Conservation (phyloP, 64 coral and sea anemone species). For the Montipora capricornis region DNA sequence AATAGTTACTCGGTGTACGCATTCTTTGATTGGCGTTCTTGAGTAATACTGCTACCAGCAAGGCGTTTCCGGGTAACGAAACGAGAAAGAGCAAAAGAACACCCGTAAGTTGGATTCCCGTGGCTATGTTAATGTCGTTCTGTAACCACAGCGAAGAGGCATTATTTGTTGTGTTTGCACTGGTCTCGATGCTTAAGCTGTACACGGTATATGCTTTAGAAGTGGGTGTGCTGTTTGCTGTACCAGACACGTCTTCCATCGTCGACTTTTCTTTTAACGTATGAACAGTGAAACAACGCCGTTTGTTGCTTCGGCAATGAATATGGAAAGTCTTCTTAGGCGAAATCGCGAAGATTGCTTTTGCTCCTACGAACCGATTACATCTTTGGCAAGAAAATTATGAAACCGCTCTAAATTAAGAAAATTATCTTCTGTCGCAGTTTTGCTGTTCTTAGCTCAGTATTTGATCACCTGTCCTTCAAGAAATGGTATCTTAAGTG, state of each 20-base stretch:
- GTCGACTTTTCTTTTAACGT: too few species aligned
- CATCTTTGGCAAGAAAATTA: too few species aligned
- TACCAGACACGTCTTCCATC: not conserved
- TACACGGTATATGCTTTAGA: not conserved
- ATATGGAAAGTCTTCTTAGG: too few species aligned
- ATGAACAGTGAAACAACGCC: too few species aligned
- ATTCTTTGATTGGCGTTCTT: constrained; percentile 70
- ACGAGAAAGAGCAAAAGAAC: not conserved
- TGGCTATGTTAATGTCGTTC: not conserved
- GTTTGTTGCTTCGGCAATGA: too few species aligned
- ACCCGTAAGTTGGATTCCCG: not conserved
- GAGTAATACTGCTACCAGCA: constrained; percentile 37
- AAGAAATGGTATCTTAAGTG: not conserved
- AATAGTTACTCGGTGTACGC: constrained; percentile 60
- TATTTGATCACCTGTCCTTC: not conserved
- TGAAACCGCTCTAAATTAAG: not conserved
- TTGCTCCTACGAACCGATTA: too few species aligned
- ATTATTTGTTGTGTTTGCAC: not conserved
- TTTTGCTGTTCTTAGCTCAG: not conserved
- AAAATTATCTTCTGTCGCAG: not conserved
- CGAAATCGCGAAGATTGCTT: not conserved
- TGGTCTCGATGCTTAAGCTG: not conserved
- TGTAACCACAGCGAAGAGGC: not conserved
- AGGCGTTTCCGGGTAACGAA: constrained; percentile 17
- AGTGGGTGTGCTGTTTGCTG: not conserved